Percentiles rank a stretch among this genome's conserved stretches.
Conservation (phyloP, 2,888 invertebrate species). For the Catocala nupta region DNA sequence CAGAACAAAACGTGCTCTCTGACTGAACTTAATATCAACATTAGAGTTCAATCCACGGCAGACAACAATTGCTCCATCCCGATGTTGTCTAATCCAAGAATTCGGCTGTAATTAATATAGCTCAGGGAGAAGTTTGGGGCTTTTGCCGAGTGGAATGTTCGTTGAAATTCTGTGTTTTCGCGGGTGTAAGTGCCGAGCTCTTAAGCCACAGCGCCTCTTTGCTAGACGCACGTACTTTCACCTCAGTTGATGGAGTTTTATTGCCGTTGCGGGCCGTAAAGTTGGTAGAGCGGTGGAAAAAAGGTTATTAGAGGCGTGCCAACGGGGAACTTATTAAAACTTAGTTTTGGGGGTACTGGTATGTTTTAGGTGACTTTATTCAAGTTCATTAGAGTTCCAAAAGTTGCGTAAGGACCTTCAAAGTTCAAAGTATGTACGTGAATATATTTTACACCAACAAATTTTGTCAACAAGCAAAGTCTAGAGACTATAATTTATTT, state of each 20-base stretch:
- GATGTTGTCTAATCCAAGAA: slow-evolving; percentile 25
- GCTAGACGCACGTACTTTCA: slow-evolving; percentile 50
- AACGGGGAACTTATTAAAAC: slow-evolving; percentile 65
- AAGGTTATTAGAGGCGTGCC: slow-evolving; percentile 65
- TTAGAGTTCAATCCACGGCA: slow-evolving; percentile 28
- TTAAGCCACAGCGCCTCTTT: slow-evolving; percentile 41
- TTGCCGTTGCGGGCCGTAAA: slow-evolving; percentile 72
- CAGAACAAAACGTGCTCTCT: slow-evolving; percentile 36
- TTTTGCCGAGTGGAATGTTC: background rate
- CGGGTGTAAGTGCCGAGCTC: slow-evolving; percentile 25
- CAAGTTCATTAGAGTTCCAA: slow-evolving; percentile 33
- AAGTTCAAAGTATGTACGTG: slow-evolving; percentile 15
- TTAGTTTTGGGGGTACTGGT: slow-evolving; percentile 51
- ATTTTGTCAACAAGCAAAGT: background rate
- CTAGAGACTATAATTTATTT: too few species aligned
- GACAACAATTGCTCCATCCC: slow-evolving; percentile 20
- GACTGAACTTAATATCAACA: slow-evolving; percentile 34
- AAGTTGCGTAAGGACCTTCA: slow-evolving; percentile 21
- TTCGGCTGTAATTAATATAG: slow-evolving; percentile 31
- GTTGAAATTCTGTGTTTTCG: slow-evolving; percentile 34
- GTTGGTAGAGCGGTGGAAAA: slow-evolving; percentile 62
- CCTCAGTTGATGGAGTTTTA: slow-evolving; percentile 73
- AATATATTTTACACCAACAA: background rate
- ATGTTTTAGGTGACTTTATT: slow-evolving; percentile 34
- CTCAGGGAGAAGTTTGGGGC: slow-evolving; percentile 3